These are phyloP conservation scores for Artemia sp. DNA, from an alignment of 2,888 invertebrate species.

Conservation along the genomic window DNA sequence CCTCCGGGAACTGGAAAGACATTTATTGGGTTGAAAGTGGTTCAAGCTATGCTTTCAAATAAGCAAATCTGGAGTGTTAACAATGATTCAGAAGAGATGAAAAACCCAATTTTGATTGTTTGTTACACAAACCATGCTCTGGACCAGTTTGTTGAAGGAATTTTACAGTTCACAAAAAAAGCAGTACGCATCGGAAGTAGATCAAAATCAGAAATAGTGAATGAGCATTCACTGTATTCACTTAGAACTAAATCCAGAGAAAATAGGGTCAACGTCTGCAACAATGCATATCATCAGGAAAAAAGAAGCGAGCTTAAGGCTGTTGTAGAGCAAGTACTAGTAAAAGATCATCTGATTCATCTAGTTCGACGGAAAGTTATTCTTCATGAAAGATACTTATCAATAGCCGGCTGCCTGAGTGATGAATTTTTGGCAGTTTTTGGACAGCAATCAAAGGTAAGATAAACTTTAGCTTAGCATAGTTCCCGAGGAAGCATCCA, in stretches of 20 bases:
- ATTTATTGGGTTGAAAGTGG: slow-evolving; percentile 53
- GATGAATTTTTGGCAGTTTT: too few relatives aligned
- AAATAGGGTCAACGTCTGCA: too few relatives aligned
- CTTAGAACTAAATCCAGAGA: neutral
- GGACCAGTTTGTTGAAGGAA: slow-evolving; percentile 63
- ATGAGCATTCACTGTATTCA: slow-evolving; percentile 26
- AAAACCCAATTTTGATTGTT: slow-evolving; percentile 49
- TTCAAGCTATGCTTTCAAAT: slow-evolving; percentile 47
- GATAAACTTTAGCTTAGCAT: too few relatives aligned
- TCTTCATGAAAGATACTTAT: neutral
- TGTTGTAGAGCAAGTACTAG: slow-evolving; percentile 30
- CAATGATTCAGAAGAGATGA: slow-evolving; percentile 25
- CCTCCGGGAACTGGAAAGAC: slow-evolving; percentile 41
- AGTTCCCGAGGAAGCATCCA: too few relatives aligned
- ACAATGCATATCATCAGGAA: slow-evolving; percentile 27
- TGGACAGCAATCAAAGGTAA: too few relatives aligned
- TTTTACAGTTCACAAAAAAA: slow-evolving; percentile 40
- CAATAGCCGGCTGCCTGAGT: too few relatives aligned
- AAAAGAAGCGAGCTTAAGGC: slow-evolving; percentile 32
- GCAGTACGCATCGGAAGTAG: slow-evolving; percentile 53
- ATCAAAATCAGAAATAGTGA: slow-evolving; percentile 42
- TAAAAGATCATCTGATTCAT: neutral
- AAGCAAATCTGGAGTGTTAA: slow-evolving; percentile 31
- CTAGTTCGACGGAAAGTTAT: neutral
- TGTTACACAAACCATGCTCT: slow-evolving; percentile 73